A percentile compares a stretch with the other conserved stretches of the same genome.
phyloP scores from a whole-genome alignment of 1,140 invertebrate genomes.

The Drosophila sturtevanti region DNA sequence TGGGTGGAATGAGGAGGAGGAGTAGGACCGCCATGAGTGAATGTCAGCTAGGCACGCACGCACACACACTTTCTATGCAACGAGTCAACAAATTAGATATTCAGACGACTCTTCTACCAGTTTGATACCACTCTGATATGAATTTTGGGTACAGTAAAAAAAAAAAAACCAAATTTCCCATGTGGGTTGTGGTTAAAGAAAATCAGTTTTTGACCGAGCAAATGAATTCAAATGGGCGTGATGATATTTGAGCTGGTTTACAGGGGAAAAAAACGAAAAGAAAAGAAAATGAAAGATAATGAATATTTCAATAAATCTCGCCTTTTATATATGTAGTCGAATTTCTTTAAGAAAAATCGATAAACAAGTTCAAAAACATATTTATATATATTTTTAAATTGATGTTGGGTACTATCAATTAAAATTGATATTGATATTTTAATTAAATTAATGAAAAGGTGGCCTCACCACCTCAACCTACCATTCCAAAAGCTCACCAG shows the following conservation, averaged over 20 bases:
- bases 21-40: conserved; percentile 2
- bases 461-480: background rate
- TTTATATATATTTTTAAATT: background rate
- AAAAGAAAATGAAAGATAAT: too few relatives aligned
- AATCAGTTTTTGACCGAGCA: background rate
- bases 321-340: too few relatives aligned
- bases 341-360: too few relatives aligned
- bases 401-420: background rate
- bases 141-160: background rate
- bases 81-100: conserved; percentile 2
- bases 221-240: too few relatives aligned
- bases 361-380: too few relatives aligned
- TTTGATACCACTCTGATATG: background rate
- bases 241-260: too few relatives aligned
- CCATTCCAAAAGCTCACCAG: background rate
- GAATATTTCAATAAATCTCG: too few relatives aligned
- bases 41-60: background rate
- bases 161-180: background rate
- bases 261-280: too few relatives aligned
- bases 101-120: background rate
- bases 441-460: background rate
- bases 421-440: background rate
- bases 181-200: background rate
- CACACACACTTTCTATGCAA: conserved; percentile 6
- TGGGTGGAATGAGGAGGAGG: background rate